Evolutionary conservation across 2,888 invertebrate species (phyloP).

Genomic region (Lasioglossum lativentre): DNA sequence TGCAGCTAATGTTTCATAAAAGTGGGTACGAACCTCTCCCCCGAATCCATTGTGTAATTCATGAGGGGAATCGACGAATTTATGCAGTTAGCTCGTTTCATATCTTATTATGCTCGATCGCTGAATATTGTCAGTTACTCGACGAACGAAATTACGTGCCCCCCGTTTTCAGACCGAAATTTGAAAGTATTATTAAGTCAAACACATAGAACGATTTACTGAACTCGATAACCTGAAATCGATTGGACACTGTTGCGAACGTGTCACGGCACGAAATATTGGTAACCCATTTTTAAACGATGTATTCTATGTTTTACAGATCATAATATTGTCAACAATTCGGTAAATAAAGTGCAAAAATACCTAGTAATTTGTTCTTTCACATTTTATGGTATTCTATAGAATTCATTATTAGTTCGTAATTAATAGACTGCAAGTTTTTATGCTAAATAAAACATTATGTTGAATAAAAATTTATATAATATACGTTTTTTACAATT

Average conservation of each 20-base stretch:
- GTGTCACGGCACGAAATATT: background rate
- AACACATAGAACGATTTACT: background rate
- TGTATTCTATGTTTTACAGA: background rate
- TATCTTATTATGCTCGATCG: conserved; percentile 1
- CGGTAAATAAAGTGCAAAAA: background rate
- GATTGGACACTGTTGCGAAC: background rate
- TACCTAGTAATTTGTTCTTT: no score
- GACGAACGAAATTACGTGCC: background rate
- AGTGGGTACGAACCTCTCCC: background rate
- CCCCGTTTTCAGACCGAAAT: background rate
- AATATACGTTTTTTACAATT: no score
- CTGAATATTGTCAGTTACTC: background rate
- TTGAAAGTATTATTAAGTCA: conserved; percentile 4
- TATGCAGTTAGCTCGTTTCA: background rate
- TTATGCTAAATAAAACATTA: no score
- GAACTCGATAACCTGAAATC: background rate
- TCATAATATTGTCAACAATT: background rate
- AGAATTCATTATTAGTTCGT: no score
- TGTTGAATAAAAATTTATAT: no score
- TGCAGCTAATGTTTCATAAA: background rate
- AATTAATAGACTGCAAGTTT: no score
- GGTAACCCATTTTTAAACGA: background rate
- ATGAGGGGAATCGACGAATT: background rate
- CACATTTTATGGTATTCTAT: no score
- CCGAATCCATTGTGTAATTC: background rate